Evolutionary conservation across 2,113 vertebrate species (phyloP).

Genomic region (Otolemur garnettii): DNA sequence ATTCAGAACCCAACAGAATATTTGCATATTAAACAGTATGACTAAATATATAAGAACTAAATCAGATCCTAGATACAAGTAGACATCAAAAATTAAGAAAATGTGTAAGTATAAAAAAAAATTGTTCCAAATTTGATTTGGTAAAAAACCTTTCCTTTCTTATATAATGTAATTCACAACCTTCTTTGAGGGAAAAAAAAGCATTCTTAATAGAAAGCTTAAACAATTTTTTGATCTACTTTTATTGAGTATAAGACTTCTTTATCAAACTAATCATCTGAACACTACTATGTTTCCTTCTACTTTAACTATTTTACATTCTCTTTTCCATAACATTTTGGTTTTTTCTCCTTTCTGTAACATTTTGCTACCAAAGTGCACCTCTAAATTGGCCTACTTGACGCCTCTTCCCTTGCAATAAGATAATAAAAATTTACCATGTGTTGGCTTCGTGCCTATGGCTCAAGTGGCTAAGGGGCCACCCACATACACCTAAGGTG

Average conservation of each 20-base stretch:
- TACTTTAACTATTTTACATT: constrained; percentile 19
- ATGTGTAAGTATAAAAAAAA: constrained; percentile 44
- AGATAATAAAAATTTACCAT: background rate
- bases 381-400: background rate
- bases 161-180: background rate
- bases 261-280: background rate
- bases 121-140: constrained; percentile 6
- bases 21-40: constrained; percentile 1
- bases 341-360: background rate
- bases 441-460: background rate
- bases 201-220: background rate
- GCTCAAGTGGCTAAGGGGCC: too few species aligned
- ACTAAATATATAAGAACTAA: constrained; percentile 18
- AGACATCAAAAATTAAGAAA: constrained; percentile 40
- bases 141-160: background rate
- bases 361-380: background rate
- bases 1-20: constrained; percentile 33
- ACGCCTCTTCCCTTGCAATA: background rate
- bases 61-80: constrained; percentile 15
- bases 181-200: background rate
- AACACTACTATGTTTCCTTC: background rate
- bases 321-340: constrained; percentile 4
- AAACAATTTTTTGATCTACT: constrained; percentile 18
- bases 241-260: background rate
- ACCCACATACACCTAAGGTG: too few species aligned